A percentile compares a stretch with the other conserved stretches of the same genome.
These are phyloP conservation scores for Odontamblyopus lacepedii DNA, from an alignment of 2,797 vertebrate genomes.

Conservation along the genomic window DNA sequence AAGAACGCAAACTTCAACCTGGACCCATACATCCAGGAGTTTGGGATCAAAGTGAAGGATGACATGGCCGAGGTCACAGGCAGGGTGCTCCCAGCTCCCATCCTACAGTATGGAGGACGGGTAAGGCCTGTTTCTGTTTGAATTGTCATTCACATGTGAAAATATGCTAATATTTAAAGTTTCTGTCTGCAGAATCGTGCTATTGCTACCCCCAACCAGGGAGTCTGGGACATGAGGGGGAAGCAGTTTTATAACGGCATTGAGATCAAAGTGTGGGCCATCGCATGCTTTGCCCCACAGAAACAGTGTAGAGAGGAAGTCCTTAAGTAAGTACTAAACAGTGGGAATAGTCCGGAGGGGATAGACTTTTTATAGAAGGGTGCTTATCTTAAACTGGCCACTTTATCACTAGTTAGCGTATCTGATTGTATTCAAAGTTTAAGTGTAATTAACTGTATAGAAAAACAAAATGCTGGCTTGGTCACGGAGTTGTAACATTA, in stretches of 20 bases:
- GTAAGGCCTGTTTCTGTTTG: conserved; percentile 72
- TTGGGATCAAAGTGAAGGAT: conserved; percentile 98
- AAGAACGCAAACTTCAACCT: conserved; percentile 99
- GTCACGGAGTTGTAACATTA: too few relatives aligned
- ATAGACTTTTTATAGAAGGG: background rate
- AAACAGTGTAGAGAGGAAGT: conserved; percentile 99
- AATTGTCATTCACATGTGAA: background rate
- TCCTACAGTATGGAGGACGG: conserved; percentile 97
- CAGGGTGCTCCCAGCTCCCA: conserved; percentile 93
- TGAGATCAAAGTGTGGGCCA: conserved; percentile 99
- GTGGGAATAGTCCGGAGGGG: background rate
- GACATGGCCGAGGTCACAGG: conserved; percentile 99
- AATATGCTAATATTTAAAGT: background rate
- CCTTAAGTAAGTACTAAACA: conserved; percentile 89
- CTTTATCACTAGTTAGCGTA: background rate
- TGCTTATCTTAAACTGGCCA: background rate
- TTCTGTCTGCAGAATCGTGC: conserved; percentile 88
- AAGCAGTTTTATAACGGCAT: conserved; percentile 99
- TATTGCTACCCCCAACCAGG: conserved; percentile 98
- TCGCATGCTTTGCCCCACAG: conserved; percentile 98
- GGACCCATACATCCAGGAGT: conserved; percentile 98
- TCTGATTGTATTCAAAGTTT: background rate
- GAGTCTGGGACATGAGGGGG: conserved; percentile 99
- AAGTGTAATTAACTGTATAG: background rate
- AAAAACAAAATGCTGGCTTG: too few relatives aligned